Conservation (phyloP, 2,888 invertebrate genomes). For the Erebia palarica region DNA sequence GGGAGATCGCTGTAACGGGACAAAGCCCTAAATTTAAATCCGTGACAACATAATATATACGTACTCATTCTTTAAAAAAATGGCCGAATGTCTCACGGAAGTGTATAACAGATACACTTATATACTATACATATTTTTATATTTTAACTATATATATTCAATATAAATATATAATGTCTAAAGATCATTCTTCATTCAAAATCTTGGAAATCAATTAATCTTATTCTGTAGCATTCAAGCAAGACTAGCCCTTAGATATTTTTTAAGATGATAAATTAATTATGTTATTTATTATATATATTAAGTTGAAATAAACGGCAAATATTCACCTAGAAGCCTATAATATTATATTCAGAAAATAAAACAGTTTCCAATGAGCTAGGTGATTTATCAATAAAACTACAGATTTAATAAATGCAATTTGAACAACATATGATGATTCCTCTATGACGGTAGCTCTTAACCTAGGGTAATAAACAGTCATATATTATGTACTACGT, state of each 20-base stretch:
- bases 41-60: background rate
- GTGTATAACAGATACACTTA: no score
- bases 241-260: background rate
- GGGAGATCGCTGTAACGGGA: background rate
- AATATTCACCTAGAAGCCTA: background rate
- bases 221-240: background rate
- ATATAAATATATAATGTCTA: background rate
- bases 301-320: background rate
- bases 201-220: background rate
- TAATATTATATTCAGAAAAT: background rate
- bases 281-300: background rate
- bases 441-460: background rate
- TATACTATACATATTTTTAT: no score
- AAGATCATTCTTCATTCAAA: background rate
- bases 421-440: background rate
- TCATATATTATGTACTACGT: background rate
- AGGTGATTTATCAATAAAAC: constrained; percentile 2
- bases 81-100: no score
- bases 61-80: no score
- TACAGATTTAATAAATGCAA: background rate
- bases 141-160: no score
- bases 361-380: background rate
- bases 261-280: background rate
- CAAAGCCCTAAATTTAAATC: background rate
- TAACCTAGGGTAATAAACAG: background rate